A percentile compares a stretch with the other conserved stretches of the same genome.
phyloP scores from a whole-genome alignment of 2,888 invertebrate genomes.

The Dicycla oo region DNA sequence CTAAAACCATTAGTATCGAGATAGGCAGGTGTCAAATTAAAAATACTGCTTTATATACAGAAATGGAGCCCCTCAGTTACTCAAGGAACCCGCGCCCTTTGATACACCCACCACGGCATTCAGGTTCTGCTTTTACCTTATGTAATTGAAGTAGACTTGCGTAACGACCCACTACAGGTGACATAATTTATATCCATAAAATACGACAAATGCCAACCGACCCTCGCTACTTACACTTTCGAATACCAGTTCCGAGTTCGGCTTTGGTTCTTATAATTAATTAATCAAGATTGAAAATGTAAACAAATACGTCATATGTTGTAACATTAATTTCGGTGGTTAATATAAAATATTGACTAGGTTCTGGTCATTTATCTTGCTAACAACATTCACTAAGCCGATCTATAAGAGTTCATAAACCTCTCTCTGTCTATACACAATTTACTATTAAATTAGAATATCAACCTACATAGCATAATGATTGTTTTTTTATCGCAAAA shows the following conservation, averaged over 20 bases:
- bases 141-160: constrained; percentile 72
- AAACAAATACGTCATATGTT: constrained; percentile 47
- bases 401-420: constrained; percentile 55
- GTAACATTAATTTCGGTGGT: constrained; percentile 37
- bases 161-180: constrained; percentile 70
- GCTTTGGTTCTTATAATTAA: constrained; percentile 42
- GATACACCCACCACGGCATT: constrained; percentile 28
- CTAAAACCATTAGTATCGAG: constrained; percentile 7
- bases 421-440: constrained; percentile 50
- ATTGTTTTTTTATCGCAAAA: constrained; percentile 58
- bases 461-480: constrained; percentile 40
- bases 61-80: constrained; percentile 23
- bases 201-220: constrained; percentile 54
- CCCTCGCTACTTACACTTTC: constrained; percentile 55
- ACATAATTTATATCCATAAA: constrained; percentile 74
- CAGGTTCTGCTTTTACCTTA: constrained; percentile 71
- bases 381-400: constrained; percentile 52
- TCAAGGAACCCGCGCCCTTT: constrained; percentile 32
- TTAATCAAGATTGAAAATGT: constrained; percentile 45
- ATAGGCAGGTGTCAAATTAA: constrained; percentile 42
- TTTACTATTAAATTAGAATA: constrained; percentile 45
- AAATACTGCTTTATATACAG: constrained; percentile 21
- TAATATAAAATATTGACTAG: constrained; percentile 41
- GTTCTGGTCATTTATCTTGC: constrained; percentile 56
- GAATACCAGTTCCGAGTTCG: constrained; percentile 58